A percentile compares a stretch with the other conserved stretches of the same genome.
phyloP scores from a whole-genome alignment of 1,140 invertebrate species.

The Pseudachorutes palmiensis region DNA sequence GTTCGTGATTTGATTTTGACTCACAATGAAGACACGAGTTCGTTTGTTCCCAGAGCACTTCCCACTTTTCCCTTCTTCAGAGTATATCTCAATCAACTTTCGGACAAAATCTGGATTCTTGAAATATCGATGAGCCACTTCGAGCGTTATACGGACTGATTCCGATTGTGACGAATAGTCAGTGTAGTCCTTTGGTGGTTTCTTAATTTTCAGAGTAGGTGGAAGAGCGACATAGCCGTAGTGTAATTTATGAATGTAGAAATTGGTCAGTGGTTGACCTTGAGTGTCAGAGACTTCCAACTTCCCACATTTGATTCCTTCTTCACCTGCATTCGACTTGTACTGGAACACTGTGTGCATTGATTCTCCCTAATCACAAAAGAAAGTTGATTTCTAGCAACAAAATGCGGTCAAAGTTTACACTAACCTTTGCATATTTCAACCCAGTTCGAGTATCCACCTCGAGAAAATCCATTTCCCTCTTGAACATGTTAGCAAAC shows the following conservation, averaged over 20 bases:
- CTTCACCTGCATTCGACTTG: conserved; percentile 11
- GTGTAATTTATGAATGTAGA: conserved; percentile 28
- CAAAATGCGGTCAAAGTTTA: background rate
- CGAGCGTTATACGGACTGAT: background rate
- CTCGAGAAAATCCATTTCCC: conserved; percentile 42
- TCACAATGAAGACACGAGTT: conserved; percentile 11
- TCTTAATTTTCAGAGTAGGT: conserved; percentile 16
- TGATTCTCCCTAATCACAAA: conserved; percentile 26
- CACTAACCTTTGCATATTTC: conserved; percentile 22
- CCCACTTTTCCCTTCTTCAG: conserved; percentile 68
- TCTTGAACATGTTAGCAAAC: conserved; percentile 57
- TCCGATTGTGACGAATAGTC: conserved; percentile 20
- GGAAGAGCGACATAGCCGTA: conserved; percentile 29
- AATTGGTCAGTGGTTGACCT: background rate
- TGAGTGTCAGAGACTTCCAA: background rate
- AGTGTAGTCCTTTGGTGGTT: conserved; percentile 14
- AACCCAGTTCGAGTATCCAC: conserved; percentile 27
- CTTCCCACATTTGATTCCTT: conserved; percentile 1
- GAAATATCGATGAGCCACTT: conserved; percentile 12
- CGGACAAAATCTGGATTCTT: conserved; percentile 48
- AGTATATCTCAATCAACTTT: conserved; percentile 62
- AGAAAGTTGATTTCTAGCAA: background rate
- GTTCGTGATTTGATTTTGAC: too few species aligned
- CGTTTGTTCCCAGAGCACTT: conserved; percentile 60
- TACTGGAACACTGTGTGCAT: conserved; percentile 35